phyloP scores from a whole-genome alignment of 2,113 vertebrate species.

The Paracanthobrama guichenoti region DNA sequence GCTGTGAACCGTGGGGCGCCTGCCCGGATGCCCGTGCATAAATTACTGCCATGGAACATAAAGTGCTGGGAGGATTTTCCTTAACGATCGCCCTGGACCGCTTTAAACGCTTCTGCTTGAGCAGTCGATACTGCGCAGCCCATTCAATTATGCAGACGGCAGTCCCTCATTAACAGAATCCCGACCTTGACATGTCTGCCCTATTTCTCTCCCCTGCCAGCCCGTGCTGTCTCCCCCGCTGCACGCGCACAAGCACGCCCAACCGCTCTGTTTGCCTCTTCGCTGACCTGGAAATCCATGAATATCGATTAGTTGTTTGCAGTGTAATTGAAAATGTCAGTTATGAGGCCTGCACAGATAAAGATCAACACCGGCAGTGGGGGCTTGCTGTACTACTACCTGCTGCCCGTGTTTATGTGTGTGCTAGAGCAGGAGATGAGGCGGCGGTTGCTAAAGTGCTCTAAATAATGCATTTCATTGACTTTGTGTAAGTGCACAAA shows the following conservation, averaged over 20 bases:
- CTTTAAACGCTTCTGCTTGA: constrained; percentile 78
- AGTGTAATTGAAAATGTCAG: constrained; percentile 94
- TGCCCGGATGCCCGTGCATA: constrained; percentile 77
- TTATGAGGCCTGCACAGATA: constrained; percentile 84
- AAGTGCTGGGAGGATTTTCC: constrained; percentile 78
- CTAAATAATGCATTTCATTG: constrained; percentile 59
- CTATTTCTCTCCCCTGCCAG: constrained; percentile 76
- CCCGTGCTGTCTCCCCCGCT: constrained; percentile 61
- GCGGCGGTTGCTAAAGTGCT: not conserved
- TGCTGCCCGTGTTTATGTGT: constrained; percentile 59
- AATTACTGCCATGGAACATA: constrained; percentile 79
- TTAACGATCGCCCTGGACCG: constrained; percentile 74
- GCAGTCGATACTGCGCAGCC: constrained; percentile 78
- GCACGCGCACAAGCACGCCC: constrained; percentile 45
- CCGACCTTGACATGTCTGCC: constrained; percentile 86
- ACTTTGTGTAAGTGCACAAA: constrained; percentile 36
- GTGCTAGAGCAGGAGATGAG: constrained; percentile 13
- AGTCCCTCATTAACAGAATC: constrained; percentile 83
- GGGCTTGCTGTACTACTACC: constrained; percentile 70
- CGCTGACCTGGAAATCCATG: constrained; percentile 86
- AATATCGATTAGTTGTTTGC: constrained; percentile 94
- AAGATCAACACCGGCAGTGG: constrained; percentile 83
- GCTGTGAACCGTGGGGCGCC: constrained; percentile 74
- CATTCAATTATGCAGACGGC: constrained; percentile 79
- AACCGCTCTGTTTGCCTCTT: constrained; percentile 77